A percentile compares a stretch with the other conserved stretches of the same genome.
Conservation (phyloP, 1,140 invertebrate genomes). For the Neotoxoptera formosana region DNA sequence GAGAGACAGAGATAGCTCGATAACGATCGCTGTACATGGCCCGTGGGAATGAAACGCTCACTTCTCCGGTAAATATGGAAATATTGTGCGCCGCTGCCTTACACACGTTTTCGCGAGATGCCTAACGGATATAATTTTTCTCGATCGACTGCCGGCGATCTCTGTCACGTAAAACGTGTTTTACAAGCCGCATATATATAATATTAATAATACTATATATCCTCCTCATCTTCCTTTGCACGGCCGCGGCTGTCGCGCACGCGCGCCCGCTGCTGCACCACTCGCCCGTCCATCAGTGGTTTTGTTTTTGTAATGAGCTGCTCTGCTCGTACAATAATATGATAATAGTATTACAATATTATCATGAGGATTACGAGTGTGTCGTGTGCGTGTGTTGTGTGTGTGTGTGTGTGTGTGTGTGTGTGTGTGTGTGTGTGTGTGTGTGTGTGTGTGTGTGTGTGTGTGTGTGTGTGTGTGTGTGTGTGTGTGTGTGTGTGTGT, state of each 20-base stretch:
- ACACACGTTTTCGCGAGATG: conserved; percentile 55
- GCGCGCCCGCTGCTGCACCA: background rate
- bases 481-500: no score
- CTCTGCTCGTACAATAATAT: background rate
- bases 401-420: no score
- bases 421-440: no score
- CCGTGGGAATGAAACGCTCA: conserved; percentile 53
- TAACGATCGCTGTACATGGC: conserved; percentile 54
- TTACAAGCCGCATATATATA: conserved; percentile 41
- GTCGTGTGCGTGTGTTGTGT: background rate
- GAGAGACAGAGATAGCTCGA: conserved; percentile 12
- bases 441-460: no score
- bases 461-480: no score
- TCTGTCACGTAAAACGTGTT: conserved; percentile 54
- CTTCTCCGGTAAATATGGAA: conserved; percentile 50
- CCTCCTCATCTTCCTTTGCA: background rate
- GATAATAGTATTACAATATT: background rate
- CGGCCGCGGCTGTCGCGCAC: background rate
- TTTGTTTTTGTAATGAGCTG: conserved; percentile 22
- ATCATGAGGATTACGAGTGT: background rate
- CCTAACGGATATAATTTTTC: conserved; percentile 49
- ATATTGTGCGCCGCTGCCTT: conserved; percentile 41
- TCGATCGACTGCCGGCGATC: conserved; percentile 53
- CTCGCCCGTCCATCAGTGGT: background rate
- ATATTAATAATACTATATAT: conserved; percentile 15